Base-by-base conservation (phyloP, 2,113 vertebrate genomes). In the Alces alces region DNA sequence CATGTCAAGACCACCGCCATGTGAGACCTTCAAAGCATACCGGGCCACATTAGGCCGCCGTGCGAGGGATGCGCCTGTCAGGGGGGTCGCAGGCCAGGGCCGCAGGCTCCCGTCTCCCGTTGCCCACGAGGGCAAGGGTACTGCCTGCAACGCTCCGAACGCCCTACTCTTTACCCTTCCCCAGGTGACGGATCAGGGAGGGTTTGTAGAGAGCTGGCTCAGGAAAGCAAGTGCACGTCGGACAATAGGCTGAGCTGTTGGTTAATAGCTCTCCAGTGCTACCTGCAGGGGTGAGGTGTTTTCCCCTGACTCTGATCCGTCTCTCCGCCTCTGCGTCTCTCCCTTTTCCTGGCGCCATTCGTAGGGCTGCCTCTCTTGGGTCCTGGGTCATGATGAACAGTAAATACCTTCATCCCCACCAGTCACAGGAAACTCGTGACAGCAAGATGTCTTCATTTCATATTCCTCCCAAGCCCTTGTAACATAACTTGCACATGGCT, bases 51-150 rank as follows among this genome's bases (percentile, higher is more conserved):
- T 98, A 98, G 50, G 84, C 55, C 91, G 8, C 52, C 28, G 98
- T 99, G 98, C 98, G 98, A 99, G 98, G 97, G 98, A 98, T 89
- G 33, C 70, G 93, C 92, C 97, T 99, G 98, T 98, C 98, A 98
- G 10, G 80, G 80, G 95, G 94, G 93, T 98, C 84, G 79, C 97
- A 97, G 97, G 50, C 96, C 92, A 70, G 90, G 92, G 92, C 97
- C 91, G 8, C 87, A 95, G 66, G 70, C 93, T 98, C 93, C 52
- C 92, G 58, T 95, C 98, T 97, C 89, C 95, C 57, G 83, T 98
- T 97, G 97, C 97, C 90, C 61, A 86, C 16, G 45, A 93, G 76
- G 73, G 28, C 57, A 33, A 96, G 30, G 28, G 45, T 92, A 94
- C 95, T 96, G 73, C 66, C 95, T 47, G 39, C 76, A 80, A 21